Evolutionary conservation across 2,113 vertebrate species (phyloP).

Genomic region (zebrafish (Danio rerio)): DNA sequence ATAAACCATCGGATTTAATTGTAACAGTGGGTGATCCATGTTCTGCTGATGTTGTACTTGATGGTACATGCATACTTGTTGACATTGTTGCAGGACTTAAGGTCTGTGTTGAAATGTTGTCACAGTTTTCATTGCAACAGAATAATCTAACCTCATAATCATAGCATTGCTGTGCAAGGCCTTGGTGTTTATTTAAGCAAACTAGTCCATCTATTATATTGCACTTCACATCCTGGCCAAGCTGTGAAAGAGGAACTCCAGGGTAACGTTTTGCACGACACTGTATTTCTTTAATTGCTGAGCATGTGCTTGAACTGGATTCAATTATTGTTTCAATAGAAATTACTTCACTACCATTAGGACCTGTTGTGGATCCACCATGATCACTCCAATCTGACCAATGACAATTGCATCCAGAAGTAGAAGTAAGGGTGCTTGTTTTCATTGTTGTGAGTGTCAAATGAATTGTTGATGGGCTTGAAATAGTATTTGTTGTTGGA

Average conservation of each 20-base stretch:
- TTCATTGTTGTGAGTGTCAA: not conserved
- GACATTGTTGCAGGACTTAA: not conserved
- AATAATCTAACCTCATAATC: conserved; percentile 54
- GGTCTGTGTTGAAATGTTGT: not conserved
- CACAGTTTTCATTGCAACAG: conserved; percentile 43
- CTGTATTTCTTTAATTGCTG: conserved; percentile 13
- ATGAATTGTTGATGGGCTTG: not conserved
- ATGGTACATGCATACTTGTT: not conserved
- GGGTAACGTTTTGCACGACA: conserved; percentile 44
- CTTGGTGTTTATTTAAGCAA: conserved; percentile 66
- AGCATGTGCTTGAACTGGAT: not conserved
- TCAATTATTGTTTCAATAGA: conserved; percentile 34
- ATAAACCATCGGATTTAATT: not conserved
- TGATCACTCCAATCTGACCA: conserved; percentile 45
- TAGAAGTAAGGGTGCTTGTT: not conserved
- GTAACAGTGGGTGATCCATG: not conserved
- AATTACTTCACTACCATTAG: conserved; percentile 35
- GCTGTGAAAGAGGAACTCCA: not conserved
- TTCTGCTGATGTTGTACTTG: not conserved
- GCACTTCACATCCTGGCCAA: conserved; percentile 55
- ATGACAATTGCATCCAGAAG: not conserved
- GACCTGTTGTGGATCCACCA: conserved; percentile 14
- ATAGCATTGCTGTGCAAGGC: conserved; percentile 56
- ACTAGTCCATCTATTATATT: conserved; percentile 47
- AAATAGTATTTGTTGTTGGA: not conserved